phyloP scores from a whole-genome alignment of 2,888 invertebrate species.

The Catocala fraxini region DNA sequence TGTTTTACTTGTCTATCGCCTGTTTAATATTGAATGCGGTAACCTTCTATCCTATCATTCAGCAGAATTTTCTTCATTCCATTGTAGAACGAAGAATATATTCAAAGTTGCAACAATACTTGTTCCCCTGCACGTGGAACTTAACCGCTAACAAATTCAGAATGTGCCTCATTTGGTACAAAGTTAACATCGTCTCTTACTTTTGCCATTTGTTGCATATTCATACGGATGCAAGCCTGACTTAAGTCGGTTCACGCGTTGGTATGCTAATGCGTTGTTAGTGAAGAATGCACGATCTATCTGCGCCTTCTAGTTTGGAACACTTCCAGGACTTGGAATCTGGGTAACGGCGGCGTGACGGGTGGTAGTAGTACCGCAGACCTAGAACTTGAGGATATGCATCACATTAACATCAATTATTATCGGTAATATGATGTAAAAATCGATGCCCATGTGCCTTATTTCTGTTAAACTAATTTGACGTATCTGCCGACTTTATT shows the following conservation, averaged over 20 bases:
- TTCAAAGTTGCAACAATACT: constrained; percentile 13
- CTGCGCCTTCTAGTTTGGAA: constrained; percentile 11
- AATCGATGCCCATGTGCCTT: too few relatives aligned
- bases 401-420: background rate
- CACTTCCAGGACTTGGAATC: constrained; percentile 11
- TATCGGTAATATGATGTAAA: too few relatives aligned
- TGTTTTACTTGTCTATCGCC: too few relatives aligned
- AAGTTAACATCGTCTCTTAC: constrained; percentile 37
- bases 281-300: constrained; percentile 25
- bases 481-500: too few relatives aligned
- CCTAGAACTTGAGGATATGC: background rate
- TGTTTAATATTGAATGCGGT: too few relatives aligned
- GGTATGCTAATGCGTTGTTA: constrained; percentile 34
- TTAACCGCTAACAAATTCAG: constrained; percentile 50
- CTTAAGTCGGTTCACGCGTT: constrained; percentile 31
- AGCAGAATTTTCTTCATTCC: background rate
- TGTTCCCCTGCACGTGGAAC: constrained; percentile 25
- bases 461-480: too few relatives aligned
- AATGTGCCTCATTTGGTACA: constrained; percentile 52
- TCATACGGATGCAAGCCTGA: constrained; percentile 46
- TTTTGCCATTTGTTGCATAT: constrained; percentile 50
- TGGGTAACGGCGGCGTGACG: background rate
- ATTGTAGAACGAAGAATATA: constrained; percentile 4
- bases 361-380: background rate
- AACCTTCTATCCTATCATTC: too few relatives aligned